Evolutionary conservation across 2,113 vertebrate species (phyloP).

Genomic region (Plecturocebus donacophilus): DNA sequence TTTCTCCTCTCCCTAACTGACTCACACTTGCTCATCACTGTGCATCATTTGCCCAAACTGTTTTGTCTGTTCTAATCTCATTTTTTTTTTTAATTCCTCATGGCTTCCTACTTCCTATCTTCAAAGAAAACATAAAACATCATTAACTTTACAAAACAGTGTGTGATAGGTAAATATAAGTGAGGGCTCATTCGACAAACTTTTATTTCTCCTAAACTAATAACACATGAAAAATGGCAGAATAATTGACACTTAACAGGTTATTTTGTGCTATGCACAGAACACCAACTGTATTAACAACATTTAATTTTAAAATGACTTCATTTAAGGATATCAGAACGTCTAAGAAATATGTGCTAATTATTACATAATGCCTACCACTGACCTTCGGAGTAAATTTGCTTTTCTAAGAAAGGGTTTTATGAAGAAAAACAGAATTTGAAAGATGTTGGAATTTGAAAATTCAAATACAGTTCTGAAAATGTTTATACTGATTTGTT

Average conservation of each 20-base stretch:
- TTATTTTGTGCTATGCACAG: neutral
- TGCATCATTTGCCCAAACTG: neutral
- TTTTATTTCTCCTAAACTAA: neutral
- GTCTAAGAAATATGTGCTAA: neutral
- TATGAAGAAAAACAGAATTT: neutral
- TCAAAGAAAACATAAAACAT: constrained; percentile 5
- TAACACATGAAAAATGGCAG: neutral
- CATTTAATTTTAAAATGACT: neutral
- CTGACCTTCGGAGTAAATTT: neutral
- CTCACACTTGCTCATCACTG: neutral
- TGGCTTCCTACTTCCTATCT: neutral
- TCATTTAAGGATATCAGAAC: neutral
- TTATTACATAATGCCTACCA: neutral
- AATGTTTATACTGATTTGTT: neutral
- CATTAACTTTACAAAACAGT: neutral
- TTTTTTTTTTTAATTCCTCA: neutral
- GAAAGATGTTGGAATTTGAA: neutral
- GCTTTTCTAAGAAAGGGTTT: neutral
- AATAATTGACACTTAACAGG: neutral
- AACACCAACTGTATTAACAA: neutral
- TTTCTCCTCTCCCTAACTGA: neutral
- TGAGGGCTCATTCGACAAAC: neutral
- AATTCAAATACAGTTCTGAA: neutral
- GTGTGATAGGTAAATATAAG: neutral
- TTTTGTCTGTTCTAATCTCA: neutral